These are phyloP conservation scores for Coremacera marginata DNA, from an alignment of 2,888 invertebrate genomes.

Conservation along the genomic window DNA sequence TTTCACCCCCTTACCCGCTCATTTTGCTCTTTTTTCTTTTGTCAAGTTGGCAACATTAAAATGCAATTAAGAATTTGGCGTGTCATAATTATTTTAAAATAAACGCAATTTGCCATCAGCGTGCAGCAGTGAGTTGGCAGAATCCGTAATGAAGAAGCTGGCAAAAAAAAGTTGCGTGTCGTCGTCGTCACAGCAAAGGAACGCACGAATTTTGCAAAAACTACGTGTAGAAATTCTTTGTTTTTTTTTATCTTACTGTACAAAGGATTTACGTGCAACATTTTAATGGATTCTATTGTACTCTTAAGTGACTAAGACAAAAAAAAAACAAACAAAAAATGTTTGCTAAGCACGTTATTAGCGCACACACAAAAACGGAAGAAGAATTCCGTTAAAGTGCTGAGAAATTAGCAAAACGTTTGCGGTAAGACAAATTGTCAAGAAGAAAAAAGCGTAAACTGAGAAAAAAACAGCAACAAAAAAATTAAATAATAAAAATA, in stretches of 20 bases:
- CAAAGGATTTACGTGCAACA: neutral
- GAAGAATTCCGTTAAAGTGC: neutral
- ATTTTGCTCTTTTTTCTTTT: neutral
- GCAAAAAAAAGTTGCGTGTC: neutral
- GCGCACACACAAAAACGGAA: neutral
- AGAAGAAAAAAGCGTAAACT: neutral
- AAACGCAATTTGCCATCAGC: neutral
- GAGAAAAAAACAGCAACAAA: neutral
- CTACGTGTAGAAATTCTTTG: neutral
- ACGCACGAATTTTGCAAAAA: neutral
- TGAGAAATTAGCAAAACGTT: neutral
- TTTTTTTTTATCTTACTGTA: no score
- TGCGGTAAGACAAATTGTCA: neutral
- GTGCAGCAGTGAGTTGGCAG: neutral
- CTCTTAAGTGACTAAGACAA: neutral
- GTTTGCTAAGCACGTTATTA: neutral
- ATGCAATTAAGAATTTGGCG: constrained; percentile 32
- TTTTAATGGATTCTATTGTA: constrained; percentile 13
- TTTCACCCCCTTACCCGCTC: no score
- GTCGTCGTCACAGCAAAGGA: neutral
- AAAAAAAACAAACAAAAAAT: neutral
- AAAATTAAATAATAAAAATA: no score
- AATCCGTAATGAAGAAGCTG: neutral
- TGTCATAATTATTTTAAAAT: constrained; percentile 31
- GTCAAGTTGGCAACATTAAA: constrained; percentile 28